Evolutionary conservation across 2,888 invertebrate species (phyloP).

Genomic region (Nudaria mundana): DNA sequence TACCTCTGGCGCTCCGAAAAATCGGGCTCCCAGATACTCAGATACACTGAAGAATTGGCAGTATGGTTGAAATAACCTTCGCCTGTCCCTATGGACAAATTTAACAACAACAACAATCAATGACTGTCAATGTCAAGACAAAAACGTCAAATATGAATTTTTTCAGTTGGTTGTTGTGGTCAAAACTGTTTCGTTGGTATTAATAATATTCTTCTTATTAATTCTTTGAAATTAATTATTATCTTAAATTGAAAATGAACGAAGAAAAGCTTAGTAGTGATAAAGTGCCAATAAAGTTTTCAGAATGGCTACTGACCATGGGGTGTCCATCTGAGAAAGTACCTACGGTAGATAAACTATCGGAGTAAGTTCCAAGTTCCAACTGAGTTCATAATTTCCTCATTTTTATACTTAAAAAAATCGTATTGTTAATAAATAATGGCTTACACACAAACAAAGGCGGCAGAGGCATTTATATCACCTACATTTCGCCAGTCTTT

Average conservation of each 20-base stretch:
- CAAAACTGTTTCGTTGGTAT: not conserved
- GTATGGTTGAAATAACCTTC: no score
- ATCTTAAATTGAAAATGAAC: constrained; percentile 35
- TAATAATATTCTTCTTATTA: not conserved
- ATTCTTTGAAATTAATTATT: not conserved
- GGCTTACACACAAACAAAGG: no score
- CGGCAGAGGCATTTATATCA: no score
- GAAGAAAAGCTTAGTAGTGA: constrained; percentile 54
- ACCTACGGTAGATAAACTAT: constrained; percentile 58
- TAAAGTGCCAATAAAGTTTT: constrained; percentile 62
- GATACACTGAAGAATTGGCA: no score
- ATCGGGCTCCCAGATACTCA: no score
- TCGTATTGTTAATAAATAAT: no score
- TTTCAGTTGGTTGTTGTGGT: constrained; percentile 17
- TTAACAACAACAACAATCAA: no score
- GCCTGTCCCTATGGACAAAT: no score
- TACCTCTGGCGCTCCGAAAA: no score
- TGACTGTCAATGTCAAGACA: not conserved
- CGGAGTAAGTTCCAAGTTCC: constrained; percentile 47
- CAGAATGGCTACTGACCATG: constrained; percentile 67
- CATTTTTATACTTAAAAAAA: not conserved
- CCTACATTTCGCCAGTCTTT: no score
- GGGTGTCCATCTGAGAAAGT: constrained; percentile 67
- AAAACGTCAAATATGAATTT: constrained; percentile 5
- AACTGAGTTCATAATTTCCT: not conserved